These are phyloP conservation scores for Hoplodrina ambigua DNA, from an alignment of 2,888 invertebrate species.

Conservation along the genomic window DNA sequence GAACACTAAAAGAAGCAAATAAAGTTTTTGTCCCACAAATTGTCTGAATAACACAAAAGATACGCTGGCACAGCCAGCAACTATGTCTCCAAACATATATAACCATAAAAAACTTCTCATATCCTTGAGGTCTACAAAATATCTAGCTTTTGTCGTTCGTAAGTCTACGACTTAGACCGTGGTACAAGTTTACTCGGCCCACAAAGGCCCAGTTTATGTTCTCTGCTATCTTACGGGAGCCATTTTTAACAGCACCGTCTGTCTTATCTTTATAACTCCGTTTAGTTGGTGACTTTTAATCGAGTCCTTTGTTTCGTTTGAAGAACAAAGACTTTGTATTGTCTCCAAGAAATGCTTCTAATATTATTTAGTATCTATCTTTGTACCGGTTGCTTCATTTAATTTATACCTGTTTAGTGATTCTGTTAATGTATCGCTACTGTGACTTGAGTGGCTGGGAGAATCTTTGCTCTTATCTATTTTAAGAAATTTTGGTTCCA, in stretches of 20 bases:
- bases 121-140: slow-evolving; percentile 23
- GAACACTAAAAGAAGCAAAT: not conserved
- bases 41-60: slow-evolving; percentile 10
- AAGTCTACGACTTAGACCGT: slow-evolving; percentile 63
- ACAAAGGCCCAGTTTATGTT: slow-evolving; percentile 73
- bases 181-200: slow-evolving; percentile 66
- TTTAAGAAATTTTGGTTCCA: not conserved
- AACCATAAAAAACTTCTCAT: slow-evolving; percentile 30
- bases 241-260: slow-evolving; percentile 74
- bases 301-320: slow-evolving; percentile 68
- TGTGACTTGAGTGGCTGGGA: not conserved
- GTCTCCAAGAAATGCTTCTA: slow-evolving; percentile 26
- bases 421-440: not conserved
- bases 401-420: slow-evolving; percentile 1
- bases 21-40: not conserved
- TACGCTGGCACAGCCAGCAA: not conserved
- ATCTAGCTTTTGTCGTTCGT: not conserved
- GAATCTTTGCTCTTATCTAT: not conserved
- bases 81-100: slow-evolving; percentile 4
- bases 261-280: slow-evolving; percentile 77
- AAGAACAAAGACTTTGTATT: slow-evolving; percentile 49
- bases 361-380: slow-evolving; percentile 31
- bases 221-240: slow-evolving; percentile 69
- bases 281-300: slow-evolving; percentile 75
- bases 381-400: not conserved